A percentile compares a stretch with the other conserved stretches of the same genome.
Evolutionary conservation across 2,888 invertebrate genomes (phyloP).

Genomic region (Tipula unca): DNA sequence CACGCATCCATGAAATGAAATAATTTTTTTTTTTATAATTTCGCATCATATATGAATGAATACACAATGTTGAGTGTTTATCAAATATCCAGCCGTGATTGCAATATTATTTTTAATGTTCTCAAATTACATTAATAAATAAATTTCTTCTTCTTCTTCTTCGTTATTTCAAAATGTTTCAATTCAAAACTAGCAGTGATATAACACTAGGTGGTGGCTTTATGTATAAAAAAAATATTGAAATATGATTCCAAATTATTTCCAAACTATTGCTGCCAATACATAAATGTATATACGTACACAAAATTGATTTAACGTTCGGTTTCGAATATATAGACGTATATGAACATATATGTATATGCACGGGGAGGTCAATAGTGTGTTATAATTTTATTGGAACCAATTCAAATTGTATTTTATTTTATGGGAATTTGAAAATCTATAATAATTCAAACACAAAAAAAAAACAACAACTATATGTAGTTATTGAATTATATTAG

Average conservation of each 20-base stretch:
- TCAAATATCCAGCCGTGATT: slow-evolving; percentile 8
- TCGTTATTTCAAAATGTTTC: not conserved
- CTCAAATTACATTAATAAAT: slow-evolving; percentile 1
- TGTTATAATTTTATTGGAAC: not conserved
- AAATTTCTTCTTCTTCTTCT: not conserved
- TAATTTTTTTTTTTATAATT: no score
- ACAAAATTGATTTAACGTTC: not conserved
- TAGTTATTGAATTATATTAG: not conserved
- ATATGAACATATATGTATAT: no score
- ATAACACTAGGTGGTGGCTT: not conserved
- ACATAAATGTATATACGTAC: not conserved
- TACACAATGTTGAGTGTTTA: not conserved
- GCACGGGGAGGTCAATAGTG: not conserved
- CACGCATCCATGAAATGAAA: no score
- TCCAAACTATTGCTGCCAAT: not conserved
- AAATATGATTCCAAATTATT: not conserved
- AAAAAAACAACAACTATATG: not conserved
- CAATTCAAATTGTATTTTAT: not conserved
- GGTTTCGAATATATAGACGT: no score
- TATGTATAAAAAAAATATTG: not conserved
- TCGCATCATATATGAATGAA: not conserved
- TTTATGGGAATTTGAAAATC: not conserved
- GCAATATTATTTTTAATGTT: not conserved
- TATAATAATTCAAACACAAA: not conserved
- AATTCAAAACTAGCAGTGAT: not conserved